Evolutionary conservation across 2,113 vertebrate genomes (phyloP).

Genomic region (Ginglymostoma cirratum): DNA sequence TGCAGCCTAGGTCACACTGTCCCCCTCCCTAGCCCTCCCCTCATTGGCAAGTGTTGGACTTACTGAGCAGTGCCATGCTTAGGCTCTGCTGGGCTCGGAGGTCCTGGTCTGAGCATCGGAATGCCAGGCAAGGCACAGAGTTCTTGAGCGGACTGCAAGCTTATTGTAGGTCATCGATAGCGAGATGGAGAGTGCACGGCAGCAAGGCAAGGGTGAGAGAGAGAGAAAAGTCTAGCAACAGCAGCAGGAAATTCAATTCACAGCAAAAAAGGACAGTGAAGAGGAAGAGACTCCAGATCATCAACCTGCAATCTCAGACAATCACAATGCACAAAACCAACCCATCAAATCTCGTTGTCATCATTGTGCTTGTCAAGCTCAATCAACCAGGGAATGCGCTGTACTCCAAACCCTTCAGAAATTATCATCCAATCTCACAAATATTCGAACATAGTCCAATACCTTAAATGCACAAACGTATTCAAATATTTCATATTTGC

Average conservation of each 20-base stretch:
- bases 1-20: not conserved
- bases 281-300: constrained; percentile 37
- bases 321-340: not conserved
- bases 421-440: not conserved
- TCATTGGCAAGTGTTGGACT: constrained; percentile 54
- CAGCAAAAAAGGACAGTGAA: constrained; percentile 50
- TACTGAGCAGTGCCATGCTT: constrained; percentile 96
- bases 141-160: constrained; percentile 85
- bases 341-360: not conserved
- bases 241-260: constrained; percentile 44
- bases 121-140: constrained; percentile 85
- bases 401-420: too few species aligned
- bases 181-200: constrained; percentile 50
- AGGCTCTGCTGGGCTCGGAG: constrained; percentile 70
- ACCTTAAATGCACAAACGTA: not conserved
- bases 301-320: not conserved
- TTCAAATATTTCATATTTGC: not conserved
- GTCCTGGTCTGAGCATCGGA: constrained; percentile 73
- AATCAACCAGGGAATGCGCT: not conserved
- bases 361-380: not conserved
- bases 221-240: constrained; percentile 39
- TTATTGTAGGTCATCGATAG: constrained; percentile 58
- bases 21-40: not conserved
- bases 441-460: not conserved
- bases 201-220: constrained; percentile 39